Evolutionary conservation across 1,140 invertebrate species (phyloP).

Genomic region (Lucilia cuprina): DNA sequence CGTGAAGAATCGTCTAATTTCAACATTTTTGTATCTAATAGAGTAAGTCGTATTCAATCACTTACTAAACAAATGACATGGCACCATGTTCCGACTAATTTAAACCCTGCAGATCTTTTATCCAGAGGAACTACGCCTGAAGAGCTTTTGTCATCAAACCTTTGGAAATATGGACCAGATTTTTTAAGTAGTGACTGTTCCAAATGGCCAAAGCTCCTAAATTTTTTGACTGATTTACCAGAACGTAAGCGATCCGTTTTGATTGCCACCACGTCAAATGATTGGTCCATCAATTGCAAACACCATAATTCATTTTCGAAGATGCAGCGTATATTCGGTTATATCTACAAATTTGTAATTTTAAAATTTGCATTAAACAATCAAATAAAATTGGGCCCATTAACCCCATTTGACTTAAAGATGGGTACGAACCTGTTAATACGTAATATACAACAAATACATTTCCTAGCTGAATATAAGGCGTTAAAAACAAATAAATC

Average conservation of each 20-base stretch:
- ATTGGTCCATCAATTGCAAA: not conserved
- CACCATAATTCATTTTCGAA: constrained; percentile 20
- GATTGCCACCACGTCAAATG: not conserved
- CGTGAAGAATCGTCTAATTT: not conserved
- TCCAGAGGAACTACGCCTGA: constrained; percentile 36
- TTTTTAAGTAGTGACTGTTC: not conserved
- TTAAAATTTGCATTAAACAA: too few species aligned
- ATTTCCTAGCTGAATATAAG: constrained; percentile 36
- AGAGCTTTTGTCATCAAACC: not conserved
- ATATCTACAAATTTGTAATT: constrained; percentile 11
- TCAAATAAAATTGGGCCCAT: not conserved
- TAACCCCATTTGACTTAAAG: constrained; percentile 2
- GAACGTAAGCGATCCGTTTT: constrained; percentile 35
- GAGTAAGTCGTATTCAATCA: constrained; percentile 34
- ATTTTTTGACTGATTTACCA: constrained; percentile 35
- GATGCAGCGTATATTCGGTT: constrained; percentile 32
- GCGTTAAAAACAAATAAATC: constrained; percentile 20
- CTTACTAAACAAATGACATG: constrained; percentile 46
- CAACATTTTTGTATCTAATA: constrained; percentile 44
- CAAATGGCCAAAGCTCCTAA: constrained; percentile 36
- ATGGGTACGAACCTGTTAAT: constrained; percentile 28
- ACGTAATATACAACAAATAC: constrained; percentile 40
- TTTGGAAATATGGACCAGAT: constrained; percentile 11
- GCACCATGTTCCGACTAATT: constrained; percentile 43
- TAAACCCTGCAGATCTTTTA: constrained; percentile 28